Base-by-base conservation (phyloP, 2,797 vertebrate genomes). In the Betta splendens region DNA sequence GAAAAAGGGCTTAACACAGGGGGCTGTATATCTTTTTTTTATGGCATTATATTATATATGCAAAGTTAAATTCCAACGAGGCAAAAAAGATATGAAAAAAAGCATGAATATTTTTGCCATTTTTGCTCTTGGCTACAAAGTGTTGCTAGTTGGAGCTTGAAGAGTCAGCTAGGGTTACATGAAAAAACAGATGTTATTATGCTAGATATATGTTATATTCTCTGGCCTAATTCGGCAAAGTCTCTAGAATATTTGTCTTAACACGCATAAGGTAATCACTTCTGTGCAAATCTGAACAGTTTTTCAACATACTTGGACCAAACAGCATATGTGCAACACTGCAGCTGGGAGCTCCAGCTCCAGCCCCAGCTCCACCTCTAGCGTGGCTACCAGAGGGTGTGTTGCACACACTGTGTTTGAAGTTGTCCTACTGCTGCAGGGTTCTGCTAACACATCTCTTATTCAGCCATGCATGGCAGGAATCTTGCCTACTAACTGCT, bases 371-470 rank as follows among this genome's bases (percentile, higher is more conserved):
- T n/a, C n/a, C n/a, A n/a, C n/a, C n/a, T n/a, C n/a, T n/a, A 57
- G 40, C 3, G 42, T 29, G 36, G 53, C 32, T 42, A 28, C 66
- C 43, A 31, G 11, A 49, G 42, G 55, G 36, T 20, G 43, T 21
- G 45, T 54, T 51, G 9, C 49, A 39, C 26, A 12, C 2, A 15
- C 1, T 40, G 7, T 49, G 52, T 78, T 70, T 77, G 57, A 72
- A 69, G 52, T 53, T 15, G 18, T 45, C 32, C 50, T 2, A 31
- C 16, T 26, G 50, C 66, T 60, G 28, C 21, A 42, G 66, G 48
- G 21, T 43, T 40, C 33, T 15, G 5, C 25, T 5, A 54, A 35
- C 21, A 25, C 13, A 40, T 46, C 55, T 51, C 49, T 47, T 55
- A 26, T 44, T 57, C 53, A 66, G 18, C 56, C 46, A 52, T 36